Evolutionary conservation across 2,888 invertebrate species (phyloP), one percentile per base, ranked within the genome.

Genomic region (Oconnorella tubifera): DNA sequence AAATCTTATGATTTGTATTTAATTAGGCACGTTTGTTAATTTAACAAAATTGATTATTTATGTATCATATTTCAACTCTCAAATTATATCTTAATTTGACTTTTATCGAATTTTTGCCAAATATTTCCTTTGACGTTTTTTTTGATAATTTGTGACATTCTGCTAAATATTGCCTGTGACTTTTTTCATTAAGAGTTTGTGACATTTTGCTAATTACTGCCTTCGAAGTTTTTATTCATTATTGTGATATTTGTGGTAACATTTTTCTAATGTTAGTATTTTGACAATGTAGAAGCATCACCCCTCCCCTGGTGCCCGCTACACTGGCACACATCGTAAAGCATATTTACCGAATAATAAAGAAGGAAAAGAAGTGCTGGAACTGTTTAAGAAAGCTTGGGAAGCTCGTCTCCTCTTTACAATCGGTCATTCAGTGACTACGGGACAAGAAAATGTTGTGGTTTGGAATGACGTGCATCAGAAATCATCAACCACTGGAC

Each of bases 401-500:
- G 66, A 76, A 14, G 70, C 72, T 27, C 59, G 73, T 10, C 57
- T 78, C 33, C 67, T 74, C 3, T 78, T 78, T 60, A 77, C 77
- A 1, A 70, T 78, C 28, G 77, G 78, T 2, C 68, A 57, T 14
- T 78, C 78, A 3, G 56, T 67, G 2, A 78, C 76, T 2, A 74
- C 75, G 2, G 78, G 77, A 14, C 66, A 58, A 23, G 65, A 70
- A 31, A 72, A 72, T 55, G 73, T 74, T 3, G 70, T 78, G 29
- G 74, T 75, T 1, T 78, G 77, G 78, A 76, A 78, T 65, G 78
- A 78, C 61, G 74, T 78, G 48, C 78, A 78, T 59, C 78, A 78
- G 67, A 78, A 78, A 67, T 78, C 78, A 40, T 73, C 63, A 33
- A 60, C 70, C 3, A 23, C 58, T 33, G 78, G 78, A 32, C 59